Evolutionary conservation across 1,140 invertebrate genomes (phyloP), one percentile per base, ranked within the genome.

Genomic region (Drosophila lowei): DNA sequence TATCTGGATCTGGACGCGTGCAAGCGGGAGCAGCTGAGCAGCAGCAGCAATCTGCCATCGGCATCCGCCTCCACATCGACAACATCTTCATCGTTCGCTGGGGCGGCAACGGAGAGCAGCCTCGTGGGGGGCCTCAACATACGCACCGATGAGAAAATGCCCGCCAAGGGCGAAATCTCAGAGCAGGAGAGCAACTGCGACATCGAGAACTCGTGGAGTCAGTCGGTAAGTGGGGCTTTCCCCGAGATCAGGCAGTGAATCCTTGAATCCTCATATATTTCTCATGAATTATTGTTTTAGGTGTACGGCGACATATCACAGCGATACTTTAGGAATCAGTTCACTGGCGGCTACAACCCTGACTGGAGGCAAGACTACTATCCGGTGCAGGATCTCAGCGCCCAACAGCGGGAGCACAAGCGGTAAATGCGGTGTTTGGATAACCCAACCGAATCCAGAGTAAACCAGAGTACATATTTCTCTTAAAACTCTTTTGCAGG

Each of bases 161-260:
- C 96, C 34, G 94, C 96, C 0, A 93, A 95, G 68, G 96, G 96
- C 6, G 96, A 96, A 91, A 92, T 96, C 9, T 96, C 95, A 5
- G 96, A 95, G 28, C 96, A 96, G 89, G 96, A 96, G 70, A 96
- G 95, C 91, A 95, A 96, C 79, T 95, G 95, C 9, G 95, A 94
- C 80, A 94, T 94, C 70, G 95, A 94, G 30, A 93, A 93, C 56
- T 91, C 93, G 6, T 95, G 95, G 95, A 94, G 93, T 71, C 92
- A 93, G 91, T 90, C 91, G 91, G 92, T 92, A 68, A 78, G 80
- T 79, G 7, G 7, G 7, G 8, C 25, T 28, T 28, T 28, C 25
- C 25, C 8, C 3, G 2, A 9, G 0, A 8, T 7, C n/a, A 13
- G 7, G 4, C 16, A 5, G 6, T 13, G 0, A 0, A 23, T 23